Evolutionary conservation across 2,797 vertebrate species (phyloP), one percentile per base, ranked within the genome.

Genomic region (Scleropages formosus): DNA sequence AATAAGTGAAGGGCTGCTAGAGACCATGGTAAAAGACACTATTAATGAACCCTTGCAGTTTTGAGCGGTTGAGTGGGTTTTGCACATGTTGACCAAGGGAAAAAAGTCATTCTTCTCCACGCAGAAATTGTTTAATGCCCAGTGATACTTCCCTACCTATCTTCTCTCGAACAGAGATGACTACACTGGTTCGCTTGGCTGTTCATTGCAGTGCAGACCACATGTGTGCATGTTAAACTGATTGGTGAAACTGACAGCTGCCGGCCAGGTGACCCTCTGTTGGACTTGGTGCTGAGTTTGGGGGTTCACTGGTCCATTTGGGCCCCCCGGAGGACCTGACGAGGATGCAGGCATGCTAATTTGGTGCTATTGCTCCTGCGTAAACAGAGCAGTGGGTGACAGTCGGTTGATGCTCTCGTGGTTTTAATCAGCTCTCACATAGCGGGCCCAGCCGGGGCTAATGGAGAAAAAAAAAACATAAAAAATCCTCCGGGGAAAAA

Each of bases 21-120:
- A 79, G 76, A 62, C 31, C 16, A 68, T 74, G 67, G 81, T 75
- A 79, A 75, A 80, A 8, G 74, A 79, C 69, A n/a, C n/a, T n/a
- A 75, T 78, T 82, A 59, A 74, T 69, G 73, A 74, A 77, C 63
- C 65, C 64, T 39, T 64, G 62, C 27, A 31, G 64, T 64, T 64
- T 64, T n/a, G 61, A 64, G 27, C 27, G 49, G 49, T 67, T n/a
- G n/a, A n/a, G n/a, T n/a, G n/a, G n/a, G 67, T 67, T 67, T 67
- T 49, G 46, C 44, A 46, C 24, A 6, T 46, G 46, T 16, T 22
- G 70, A 24, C 49, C 67, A 24, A n/a, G 70, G 49, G 67, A 70
- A n/a, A n/a, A n/a, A n/a, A n/a, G n/a, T n/a, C 67, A 70, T 70
- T 22, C 67, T 53, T 70, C 49, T 46, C 46, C n/a, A 51, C 70